phyloP scores from a whole-genome alignment of 2,888 invertebrate genomes.

The Ophioninae sp. region DNA sequence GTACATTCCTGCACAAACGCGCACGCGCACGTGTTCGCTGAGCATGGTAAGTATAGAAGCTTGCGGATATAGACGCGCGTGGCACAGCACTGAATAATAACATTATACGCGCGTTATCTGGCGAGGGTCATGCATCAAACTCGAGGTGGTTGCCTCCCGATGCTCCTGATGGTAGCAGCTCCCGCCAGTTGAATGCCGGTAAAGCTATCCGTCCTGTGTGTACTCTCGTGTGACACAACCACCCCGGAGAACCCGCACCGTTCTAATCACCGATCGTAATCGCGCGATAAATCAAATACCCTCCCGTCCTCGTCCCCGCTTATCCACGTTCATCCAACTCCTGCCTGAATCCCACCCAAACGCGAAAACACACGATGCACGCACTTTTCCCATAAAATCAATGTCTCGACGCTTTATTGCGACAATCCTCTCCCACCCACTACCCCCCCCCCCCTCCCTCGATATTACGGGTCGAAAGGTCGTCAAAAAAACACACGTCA shows the following conservation, averaged over 20 bases:
- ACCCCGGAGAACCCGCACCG: constrained; percentile 66
- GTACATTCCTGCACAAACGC: neutral
- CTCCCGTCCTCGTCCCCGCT: neutral
- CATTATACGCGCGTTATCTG: constrained; percentile 72
- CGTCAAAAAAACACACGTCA: neutral
- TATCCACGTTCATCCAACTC: constrained; percentile 1
- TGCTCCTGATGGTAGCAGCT: constrained; percentile 40
- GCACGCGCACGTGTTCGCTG: neutral
- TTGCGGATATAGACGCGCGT: constrained; percentile 53
- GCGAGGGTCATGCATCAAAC: constrained; percentile 71
- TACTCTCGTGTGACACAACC: constrained; percentile 59
- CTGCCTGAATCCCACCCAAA: constrained; percentile 18
- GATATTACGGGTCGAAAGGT: constrained; percentile 19
- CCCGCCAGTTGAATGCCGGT: constrained; percentile 43
- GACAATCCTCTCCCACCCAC: constrained; percentile 4
- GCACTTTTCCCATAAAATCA: constrained; percentile 70
- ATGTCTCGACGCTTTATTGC: constrained; percentile 64
- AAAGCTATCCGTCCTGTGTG: constrained; percentile 47
- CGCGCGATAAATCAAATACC: constrained; percentile 75
- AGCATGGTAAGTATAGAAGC: neutral
- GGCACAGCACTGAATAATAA: constrained; percentile 69
- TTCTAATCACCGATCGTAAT: constrained; percentile 77
- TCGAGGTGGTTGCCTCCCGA: constrained; percentile 63
- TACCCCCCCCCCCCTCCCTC: constrained; percentile 17
- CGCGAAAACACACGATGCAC: constrained; percentile 30